Percentiles rank a stretch among this genome's conserved stretches.
phyloP scores from a whole-genome alignment of 2,797 vertebrate species.

The Phalloptychus januarius region DNA sequence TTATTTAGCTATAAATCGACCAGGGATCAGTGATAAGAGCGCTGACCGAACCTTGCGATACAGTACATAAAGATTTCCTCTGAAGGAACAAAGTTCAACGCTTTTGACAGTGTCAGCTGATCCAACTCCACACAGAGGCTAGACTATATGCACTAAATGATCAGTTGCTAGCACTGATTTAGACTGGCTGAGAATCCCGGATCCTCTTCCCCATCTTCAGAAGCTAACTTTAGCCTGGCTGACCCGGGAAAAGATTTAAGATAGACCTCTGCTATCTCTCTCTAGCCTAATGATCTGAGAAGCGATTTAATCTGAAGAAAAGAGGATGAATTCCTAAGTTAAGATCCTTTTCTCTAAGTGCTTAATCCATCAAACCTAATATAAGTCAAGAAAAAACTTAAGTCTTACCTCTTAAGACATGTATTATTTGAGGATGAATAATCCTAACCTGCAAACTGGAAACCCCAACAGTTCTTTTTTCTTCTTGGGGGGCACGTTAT shows the following conservation, averaged over 20 bases:
- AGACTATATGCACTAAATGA: constrained; percentile 57
- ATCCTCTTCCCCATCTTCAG: constrained; percentile 19
- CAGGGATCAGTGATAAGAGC: constrained; percentile 42
- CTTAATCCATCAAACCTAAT: constrained; percentile 7
- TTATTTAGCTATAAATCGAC: constrained; percentile 60
- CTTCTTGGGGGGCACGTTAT: background rate
- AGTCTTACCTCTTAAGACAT: constrained; percentile 11
- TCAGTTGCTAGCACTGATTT: constrained; percentile 64
- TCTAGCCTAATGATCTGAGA: constrained; percentile 5
- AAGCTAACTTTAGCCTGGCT: constrained; percentile 57
- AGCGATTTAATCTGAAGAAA: constrained; percentile 10
- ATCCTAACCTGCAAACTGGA: constrained; percentile 31
- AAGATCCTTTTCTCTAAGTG: constrained; percentile 5
- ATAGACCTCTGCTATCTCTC: constrained; percentile 17
- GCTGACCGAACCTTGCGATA: constrained; percentile 39
- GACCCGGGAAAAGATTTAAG: constrained; percentile 9
- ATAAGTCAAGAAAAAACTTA: constrained; percentile 19
- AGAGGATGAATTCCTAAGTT: background rate
- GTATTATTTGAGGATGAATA: constrained; percentile 12
- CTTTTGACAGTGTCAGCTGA: constrained; percentile 58
- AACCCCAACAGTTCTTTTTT: constrained; percentile 15
- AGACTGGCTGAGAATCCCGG: constrained; percentile 51
- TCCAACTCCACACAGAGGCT: constrained; percentile 36
- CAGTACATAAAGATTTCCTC: constrained; percentile 56
- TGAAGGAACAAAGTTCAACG: constrained; percentile 73